Conservation (phyloP, 2,113 vertebrate genomes). For the Psilopogon haemacephalus region DNA sequence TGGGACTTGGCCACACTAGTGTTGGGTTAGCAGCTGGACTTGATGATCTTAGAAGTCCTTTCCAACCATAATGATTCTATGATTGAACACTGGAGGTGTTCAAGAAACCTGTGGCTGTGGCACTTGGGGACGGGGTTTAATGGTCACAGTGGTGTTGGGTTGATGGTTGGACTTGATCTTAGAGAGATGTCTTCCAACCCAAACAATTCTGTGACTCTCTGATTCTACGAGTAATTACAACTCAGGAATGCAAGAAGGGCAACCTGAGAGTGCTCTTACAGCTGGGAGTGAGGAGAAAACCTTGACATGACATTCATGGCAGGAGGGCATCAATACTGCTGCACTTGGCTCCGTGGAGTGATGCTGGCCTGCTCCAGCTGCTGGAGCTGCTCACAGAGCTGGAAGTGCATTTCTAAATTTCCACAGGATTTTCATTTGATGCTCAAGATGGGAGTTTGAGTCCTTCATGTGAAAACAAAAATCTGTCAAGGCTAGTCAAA, state of each 20-base stretch:
- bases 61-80: too few species aligned
- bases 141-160: too few species aligned
- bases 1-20: too few species aligned
- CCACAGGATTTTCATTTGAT: background rate
- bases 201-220: too few species aligned
- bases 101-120: too few species aligned
- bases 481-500: conserved; percentile 4
- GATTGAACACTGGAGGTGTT: too few species aligned
- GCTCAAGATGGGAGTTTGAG: background rate
- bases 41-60: too few species aligned
- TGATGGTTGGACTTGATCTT: too few species aligned
- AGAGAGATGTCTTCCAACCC: too few species aligned
- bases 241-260: background rate
- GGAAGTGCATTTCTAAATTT: background rate
- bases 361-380: background rate
- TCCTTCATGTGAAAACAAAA: background rate
- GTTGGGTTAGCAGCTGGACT: too few species aligned
- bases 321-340: background rate
- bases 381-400: background rate
- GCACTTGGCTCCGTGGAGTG: background rate
- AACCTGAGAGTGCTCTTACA: background rate
- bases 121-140: too few species aligned
- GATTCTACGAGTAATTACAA: background rate
- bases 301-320: background rate
- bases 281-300: background rate